phyloP scores from a whole-genome alignment of 2,888 invertebrate species.

The Biston betularia region DNA sequence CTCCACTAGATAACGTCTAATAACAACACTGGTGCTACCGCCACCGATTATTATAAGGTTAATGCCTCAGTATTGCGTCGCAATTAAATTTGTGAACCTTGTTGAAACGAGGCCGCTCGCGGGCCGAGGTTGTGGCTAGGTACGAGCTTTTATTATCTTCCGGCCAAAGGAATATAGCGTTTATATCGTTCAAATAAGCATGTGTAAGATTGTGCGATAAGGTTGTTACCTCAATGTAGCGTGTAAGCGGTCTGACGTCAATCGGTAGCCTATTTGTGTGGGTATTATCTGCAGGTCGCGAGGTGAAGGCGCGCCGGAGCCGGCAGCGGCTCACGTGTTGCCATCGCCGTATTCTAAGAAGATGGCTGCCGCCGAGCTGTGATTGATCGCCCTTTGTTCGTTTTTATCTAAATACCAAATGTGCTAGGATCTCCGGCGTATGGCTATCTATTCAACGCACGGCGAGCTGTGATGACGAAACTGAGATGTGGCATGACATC shows the following conservation, averaged over 20 bases:
- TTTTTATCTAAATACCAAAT: conserved; percentile 43
- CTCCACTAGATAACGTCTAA: conserved; percentile 50
- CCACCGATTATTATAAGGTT: conserved; percentile 52
- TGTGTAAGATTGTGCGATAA: conserved; percentile 40
- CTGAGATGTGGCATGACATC: conserved; percentile 30
- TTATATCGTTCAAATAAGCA: conserved; percentile 51
- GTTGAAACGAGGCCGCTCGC: conserved; percentile 67
- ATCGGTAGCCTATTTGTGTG: conserved; percentile 74
- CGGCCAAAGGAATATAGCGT: conserved; percentile 44
- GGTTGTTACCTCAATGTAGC: conserved; percentile 60
- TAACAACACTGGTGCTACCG: conserved; percentile 45
- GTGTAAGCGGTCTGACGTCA: conserved; percentile 71
- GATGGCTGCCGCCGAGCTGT: conserved; percentile 53
- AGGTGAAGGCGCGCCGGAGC: conserved; percentile 67
- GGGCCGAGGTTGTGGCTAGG: conserved; percentile 60
- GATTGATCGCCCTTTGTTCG: conserved; percentile 79
- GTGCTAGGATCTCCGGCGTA: conserved; percentile 35
- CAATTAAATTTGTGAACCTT: conserved; percentile 66
- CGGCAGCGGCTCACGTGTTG: conserved; percentile 63
- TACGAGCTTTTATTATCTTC: conserved; percentile 34
- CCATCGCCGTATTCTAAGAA: conserved; percentile 66
- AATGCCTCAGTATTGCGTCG: conserved; percentile 67
- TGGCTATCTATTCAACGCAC: conserved; percentile 33
- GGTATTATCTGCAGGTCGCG: conserved; percentile 66
- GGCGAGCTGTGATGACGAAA: conserved; percentile 28